Percentiles rank a stretch among this genome's conserved stretches.
These are phyloP conservation scores for Aphelenchoides bicaudatus DNA, from an alignment of 2,888 invertebrate genomes.

Conservation along the genomic window DNA sequence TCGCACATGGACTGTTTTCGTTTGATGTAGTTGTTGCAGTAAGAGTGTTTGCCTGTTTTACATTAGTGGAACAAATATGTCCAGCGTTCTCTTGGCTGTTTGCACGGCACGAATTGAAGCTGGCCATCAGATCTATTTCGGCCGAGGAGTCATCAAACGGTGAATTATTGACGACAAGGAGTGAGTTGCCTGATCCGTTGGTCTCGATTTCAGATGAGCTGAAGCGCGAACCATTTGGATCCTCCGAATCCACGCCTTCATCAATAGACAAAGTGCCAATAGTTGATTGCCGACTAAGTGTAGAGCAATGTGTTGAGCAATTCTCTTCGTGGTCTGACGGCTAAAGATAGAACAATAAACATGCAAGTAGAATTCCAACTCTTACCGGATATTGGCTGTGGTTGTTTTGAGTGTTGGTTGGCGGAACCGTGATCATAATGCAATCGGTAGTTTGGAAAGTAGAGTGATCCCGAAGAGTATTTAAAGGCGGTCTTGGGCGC, in stretches of 20 bases:
- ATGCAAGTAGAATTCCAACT: neutral
- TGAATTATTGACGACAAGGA: neutral
- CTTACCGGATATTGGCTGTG: constrained; percentile 23
- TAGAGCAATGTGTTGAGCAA: constrained; percentile 31
- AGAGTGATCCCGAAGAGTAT: constrained; percentile 33
- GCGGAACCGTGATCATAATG: constrained; percentile 15
- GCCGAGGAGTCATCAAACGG: constrained; percentile 61
- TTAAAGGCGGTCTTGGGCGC: constrained; percentile 26
- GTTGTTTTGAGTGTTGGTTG: constrained; percentile 14
- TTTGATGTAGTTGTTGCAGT: constrained; percentile 12
- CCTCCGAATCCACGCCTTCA: constrained; percentile 62
- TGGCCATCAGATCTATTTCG: constrained; percentile 61
- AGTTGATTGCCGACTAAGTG: constrained; percentile 41
- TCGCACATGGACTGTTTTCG: constrained; percentile 25
- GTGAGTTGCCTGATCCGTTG: constrained; percentile 47
- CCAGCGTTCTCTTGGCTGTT: constrained; percentile 18
- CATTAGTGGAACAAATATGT: neutral
- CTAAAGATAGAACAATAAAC: constrained; percentile 21
- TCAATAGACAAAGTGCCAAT: constrained; percentile 62
- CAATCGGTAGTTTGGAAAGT: constrained; percentile 42
- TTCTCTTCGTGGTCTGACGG: constrained; percentile 40
- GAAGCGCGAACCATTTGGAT: constrained; percentile 26
- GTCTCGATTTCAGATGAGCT: constrained; percentile 5
- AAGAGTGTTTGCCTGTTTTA: neutral
- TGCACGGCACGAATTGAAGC: constrained; percentile 48